Base-by-base conservation (phyloP, 2,113 vertebrate species). In the Bostrychus sinensis region DNA sequence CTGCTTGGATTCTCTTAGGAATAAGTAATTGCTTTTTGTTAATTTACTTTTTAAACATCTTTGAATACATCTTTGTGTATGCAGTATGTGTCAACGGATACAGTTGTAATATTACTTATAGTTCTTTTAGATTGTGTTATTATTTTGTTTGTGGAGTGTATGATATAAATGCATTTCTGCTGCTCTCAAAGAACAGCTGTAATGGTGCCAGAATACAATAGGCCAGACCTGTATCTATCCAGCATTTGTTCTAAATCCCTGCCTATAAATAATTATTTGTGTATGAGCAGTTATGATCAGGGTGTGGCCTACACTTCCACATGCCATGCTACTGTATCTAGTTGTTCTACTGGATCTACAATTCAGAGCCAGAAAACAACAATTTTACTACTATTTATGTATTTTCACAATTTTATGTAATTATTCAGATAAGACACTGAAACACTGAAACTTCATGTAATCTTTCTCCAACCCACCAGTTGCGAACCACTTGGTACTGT, bases 61-160 rank as follows among this genome's bases (percentile, higher is more conserved):
- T 16, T 41, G 2, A 16, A 16, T 41, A n/a, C 16, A 2, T n/a
- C 13, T n/a, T 16, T 41, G 16, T 41, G 12, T 41, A 3, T 43
- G 17, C 19, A 45, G 1, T 20, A 43, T 45, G 1, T 22, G 10
- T 10, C 3, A 20, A 45, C 10, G 8, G 17, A 45, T 20, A 5
- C 22, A 14, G 11, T 10, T 3, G 9, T 39, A 39, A 11, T 14
- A 34, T n/a, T n/a, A n/a, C n/a, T n/a, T n/a, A n/a, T n/a, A n/a
- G n/a, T 32, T 32, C 30, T 32, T 8, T 3, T 8, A 32, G 30
- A 89, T 77, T 63, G 81, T 79, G 54, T 84, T 82, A 77, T 72
- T 75, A 76, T 75, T 87, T 81, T 72, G 74, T 87, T 85, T 73
- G 72, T 54, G 50, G 72, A 81, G 78, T 75, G 76, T 75, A 82